phyloP scores from a whole-genome alignment of 1,140 invertebrate species.

The Hyles euphorbiae region DNA sequence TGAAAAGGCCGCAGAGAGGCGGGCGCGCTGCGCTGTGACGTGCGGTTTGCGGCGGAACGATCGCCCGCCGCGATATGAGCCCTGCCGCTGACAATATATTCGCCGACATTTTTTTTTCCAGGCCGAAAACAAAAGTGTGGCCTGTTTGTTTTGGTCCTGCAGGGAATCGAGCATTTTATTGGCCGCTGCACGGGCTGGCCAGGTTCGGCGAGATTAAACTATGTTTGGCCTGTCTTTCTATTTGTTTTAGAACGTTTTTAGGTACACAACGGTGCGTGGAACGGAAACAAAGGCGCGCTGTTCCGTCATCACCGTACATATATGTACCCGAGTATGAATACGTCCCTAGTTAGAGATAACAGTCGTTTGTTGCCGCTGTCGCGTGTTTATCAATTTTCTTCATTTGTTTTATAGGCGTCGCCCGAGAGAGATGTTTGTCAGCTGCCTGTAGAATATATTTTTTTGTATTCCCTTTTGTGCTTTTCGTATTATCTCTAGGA shows the following conservation, averaged over 20 bases:
- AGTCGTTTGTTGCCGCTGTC: too few species aligned
- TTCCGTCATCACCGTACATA: too few species aligned
- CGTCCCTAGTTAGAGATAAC: too few species aligned
- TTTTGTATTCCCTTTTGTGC: too few species aligned
- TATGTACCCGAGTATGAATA: too few species aligned
- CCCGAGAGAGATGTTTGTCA: too few species aligned
- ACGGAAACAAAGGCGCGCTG: too few species aligned
- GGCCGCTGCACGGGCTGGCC: neutral
- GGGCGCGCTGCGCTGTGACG: constrained; percentile 2
- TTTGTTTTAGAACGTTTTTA: constrained; percentile 1
- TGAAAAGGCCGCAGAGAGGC: constrained; percentile 6
- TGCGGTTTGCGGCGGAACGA: constrained; percentile 10
- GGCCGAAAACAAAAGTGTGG: constrained; percentile 9
- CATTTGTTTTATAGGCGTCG: too few species aligned
- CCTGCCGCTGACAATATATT: constrained; percentile 13
- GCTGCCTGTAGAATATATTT: too few species aligned
- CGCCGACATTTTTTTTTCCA: constrained; percentile 6
- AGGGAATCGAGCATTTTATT: constrained; percentile 9
- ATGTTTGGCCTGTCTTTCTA: neutral
- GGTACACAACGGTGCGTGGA: neutral
- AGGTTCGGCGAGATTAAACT: constrained; percentile 9
- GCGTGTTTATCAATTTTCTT: too few species aligned
- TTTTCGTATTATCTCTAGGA: too few species aligned
- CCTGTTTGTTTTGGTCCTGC: constrained; percentile 7
- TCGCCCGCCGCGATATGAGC: constrained; percentile 5